phyloP scores from a whole-genome alignment of 1,140 invertebrate species.

The Melipona quadrifasciata region DNA sequence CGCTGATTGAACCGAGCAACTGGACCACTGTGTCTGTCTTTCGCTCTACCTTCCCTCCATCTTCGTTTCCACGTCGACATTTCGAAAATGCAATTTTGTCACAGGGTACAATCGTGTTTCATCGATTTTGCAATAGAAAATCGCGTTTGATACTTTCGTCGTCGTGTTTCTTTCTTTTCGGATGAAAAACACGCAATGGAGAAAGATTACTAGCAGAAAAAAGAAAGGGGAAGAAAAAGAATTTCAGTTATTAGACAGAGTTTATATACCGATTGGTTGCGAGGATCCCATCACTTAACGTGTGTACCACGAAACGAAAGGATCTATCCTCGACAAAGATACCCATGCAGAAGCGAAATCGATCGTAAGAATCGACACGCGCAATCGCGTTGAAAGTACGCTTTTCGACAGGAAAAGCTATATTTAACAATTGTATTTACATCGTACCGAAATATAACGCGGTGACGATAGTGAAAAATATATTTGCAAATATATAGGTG shows the following conservation, averaged over 20 bases:
- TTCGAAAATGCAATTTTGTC: not conserved
- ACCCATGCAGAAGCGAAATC: not conserved
- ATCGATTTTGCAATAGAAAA: not conserved
- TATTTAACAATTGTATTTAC: conserved; percentile 7
- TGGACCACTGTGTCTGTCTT: not conserved
- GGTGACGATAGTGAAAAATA: not conserved
- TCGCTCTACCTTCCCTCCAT: not conserved
- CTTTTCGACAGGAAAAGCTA: conserved; percentile 1
- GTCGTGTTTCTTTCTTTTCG: not conserved
- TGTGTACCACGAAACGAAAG: not conserved
- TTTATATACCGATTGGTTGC: not conserved
- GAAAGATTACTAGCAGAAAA: not conserved
- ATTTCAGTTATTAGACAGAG: not conserved
- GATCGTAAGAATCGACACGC: not conserved
- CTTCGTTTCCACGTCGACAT: conserved; percentile 11
- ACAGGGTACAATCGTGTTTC: conserved; percentile 7
- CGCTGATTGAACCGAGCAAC: not conserved
- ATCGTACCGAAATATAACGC: not conserved
- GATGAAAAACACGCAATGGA: too few relatives aligned
- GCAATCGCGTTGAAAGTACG: not conserved
- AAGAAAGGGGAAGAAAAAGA: too few relatives aligned
- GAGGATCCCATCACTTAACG: not conserved
- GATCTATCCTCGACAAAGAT: not conserved
- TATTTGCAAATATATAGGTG: conserved; percentile 14
- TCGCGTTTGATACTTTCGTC: not conserved